phyloP scores from a whole-genome alignment of 2,888 invertebrate genomes.

The Yponomeuta cagnagella region DNA sequence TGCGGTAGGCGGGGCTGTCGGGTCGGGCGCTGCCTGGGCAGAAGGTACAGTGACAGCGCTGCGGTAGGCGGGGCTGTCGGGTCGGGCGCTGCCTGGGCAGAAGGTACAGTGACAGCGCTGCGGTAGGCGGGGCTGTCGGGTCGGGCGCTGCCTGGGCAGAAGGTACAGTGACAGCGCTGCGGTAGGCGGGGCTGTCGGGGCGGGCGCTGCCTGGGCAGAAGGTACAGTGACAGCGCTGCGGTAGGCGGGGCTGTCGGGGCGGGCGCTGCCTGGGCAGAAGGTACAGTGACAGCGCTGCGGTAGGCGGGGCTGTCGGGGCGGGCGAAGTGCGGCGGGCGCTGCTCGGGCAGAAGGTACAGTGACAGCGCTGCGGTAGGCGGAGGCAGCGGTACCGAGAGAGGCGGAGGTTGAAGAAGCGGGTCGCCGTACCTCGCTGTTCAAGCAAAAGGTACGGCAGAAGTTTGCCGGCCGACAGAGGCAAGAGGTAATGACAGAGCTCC shows the following conservation, averaged over 20 bases:
- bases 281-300: slow-evolving; percentile 49
- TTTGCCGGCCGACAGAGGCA: too few relatives aligned
- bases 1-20: too few relatives aligned
- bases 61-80: slow-evolving; percentile 84
- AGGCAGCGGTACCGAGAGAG: too few relatives aligned
- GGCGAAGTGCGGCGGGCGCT: slow-evolving; percentile 90
- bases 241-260: too few relatives aligned
- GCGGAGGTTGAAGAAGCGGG: too few relatives aligned
- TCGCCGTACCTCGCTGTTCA: too few relatives aligned
- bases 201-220: slow-evolving; percentile 89
- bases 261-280: slow-evolving; percentile 83
- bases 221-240: too few relatives aligned
- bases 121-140: slow-evolving; percentile 57
- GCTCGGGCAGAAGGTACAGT: neutral
- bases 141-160: too few relatives aligned
- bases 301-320: slow-evolving; percentile 89
- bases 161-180: slow-evolving; percentile 84
- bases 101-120: neutral
- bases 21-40: slow-evolving; percentile 76
- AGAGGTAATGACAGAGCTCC: too few relatives aligned
- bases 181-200: slow-evolving; percentile 93
- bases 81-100: slow-evolving; percentile 77
- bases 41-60: slow-evolving; percentile 77
- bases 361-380: too few relatives aligned
- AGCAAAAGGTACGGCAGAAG: too few relatives aligned